Percentiles rank a stretch among this genome's conserved stretches.
Evolutionary conservation across 2,113 vertebrate genomes (phyloP).

Genomic region (Alces alces): DNA sequence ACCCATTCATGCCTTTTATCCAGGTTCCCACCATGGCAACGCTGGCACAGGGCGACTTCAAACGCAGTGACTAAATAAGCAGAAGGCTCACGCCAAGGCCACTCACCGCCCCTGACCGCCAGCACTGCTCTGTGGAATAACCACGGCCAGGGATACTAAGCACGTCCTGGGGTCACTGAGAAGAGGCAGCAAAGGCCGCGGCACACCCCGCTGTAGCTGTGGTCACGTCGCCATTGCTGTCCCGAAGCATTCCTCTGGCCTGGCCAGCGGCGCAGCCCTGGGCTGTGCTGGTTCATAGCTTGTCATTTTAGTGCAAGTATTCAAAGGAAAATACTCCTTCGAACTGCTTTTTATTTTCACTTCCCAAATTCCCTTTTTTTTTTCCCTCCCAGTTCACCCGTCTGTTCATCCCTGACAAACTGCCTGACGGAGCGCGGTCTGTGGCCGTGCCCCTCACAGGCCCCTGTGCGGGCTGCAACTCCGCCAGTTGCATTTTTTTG

Average conservation of each 20-base stretch:
- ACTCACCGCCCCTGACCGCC: not conserved
- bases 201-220: not conserved
- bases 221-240: accelerated
- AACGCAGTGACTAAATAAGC: not conserved
- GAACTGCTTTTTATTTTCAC: not conserved
- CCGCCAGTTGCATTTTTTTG: not conserved
- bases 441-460: not conserved
- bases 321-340: not conserved
- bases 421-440: not conserved
- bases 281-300: not conserved
- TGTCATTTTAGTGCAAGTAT: not conserved
- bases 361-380: not conserved
- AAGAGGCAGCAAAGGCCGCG: not conserved
- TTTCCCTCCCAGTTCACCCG: not conserved
- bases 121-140: not conserved
- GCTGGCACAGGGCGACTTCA: not conserved
- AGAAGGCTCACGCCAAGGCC: not conserved
- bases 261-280: not conserved
- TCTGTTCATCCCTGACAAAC: not conserved
- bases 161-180: too few species aligned
- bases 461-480: not conserved
- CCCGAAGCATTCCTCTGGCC: too few species aligned
- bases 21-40: not conserved
- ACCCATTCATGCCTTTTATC: not conserved
- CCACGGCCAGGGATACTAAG: not conserved